Evolutionary conservation across 2,797 vertebrate genomes (phyloP).

Genomic region (Petrocephalus sullivani): DNA sequence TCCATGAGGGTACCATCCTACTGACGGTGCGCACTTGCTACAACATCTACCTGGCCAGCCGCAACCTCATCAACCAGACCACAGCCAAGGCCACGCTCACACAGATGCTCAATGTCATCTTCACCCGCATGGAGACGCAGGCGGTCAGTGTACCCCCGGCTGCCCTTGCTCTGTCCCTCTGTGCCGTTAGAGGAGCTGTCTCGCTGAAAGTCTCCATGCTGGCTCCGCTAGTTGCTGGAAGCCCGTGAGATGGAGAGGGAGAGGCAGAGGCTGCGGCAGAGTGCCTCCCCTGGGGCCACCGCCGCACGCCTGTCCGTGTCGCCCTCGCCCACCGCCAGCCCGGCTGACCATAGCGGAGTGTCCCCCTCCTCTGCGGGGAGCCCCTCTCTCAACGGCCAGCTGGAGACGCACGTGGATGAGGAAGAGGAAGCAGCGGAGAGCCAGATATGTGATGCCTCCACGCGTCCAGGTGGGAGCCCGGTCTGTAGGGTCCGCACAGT

Average conservation of each 20-base stretch:
- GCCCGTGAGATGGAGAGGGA: conserved; percentile 77
- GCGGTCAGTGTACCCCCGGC: conserved; percentile 66
- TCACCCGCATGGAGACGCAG: conserved; percentile 94
- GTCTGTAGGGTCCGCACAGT: background rate
- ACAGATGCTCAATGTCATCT: conserved; percentile 98
- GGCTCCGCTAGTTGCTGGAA: conserved; percentile 71
- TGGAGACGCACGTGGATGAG: conserved; percentile 32
- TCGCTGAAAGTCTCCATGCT: background rate
- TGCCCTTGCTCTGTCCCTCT: background rate
- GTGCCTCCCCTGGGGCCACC: conserved; percentile 57
- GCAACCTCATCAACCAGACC: conserved; percentile 98
- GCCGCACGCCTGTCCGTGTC: conserved; percentile 55
- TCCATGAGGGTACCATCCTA: conserved; percentile 91
- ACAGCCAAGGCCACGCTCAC: conserved; percentile 96
- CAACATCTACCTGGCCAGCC: conserved; percentile 97
- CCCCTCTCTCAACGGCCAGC: conserved; percentile 52
- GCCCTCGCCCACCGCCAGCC: conserved; percentile 36
- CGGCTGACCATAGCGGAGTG: conserved; percentile 29
- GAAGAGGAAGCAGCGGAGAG: conserved; percentile 23
- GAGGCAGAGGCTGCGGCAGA: conserved; percentile 64
- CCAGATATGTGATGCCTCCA: conserved; percentile 39
- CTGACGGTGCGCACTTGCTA: conserved; percentile 96
- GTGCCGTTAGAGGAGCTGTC: background rate
- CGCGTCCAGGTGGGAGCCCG: conserved; percentile 42
- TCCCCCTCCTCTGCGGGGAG: conserved; percentile 35